Conservation (phyloP, 2,888 invertebrate genomes). For the Teinopalpus imperialis region DNA sequence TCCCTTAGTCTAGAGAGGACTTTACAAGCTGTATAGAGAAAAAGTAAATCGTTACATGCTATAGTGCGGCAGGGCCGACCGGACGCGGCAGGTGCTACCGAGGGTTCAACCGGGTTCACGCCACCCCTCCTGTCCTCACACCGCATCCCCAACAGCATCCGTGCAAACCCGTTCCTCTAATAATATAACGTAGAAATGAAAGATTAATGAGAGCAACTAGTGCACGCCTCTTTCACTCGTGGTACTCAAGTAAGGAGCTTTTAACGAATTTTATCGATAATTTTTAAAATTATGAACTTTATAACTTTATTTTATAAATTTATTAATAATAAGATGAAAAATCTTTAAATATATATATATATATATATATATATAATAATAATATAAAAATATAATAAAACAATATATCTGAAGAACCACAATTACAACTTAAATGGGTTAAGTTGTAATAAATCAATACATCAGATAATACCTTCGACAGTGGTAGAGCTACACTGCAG, state of each 20-base stretch:
- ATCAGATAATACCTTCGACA: too few species aligned
- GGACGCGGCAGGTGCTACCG: slow-evolving; percentile 79
- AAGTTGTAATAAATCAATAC: too few species aligned
- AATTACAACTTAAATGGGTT: too few species aligned
- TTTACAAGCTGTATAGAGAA: slow-evolving; percentile 32
- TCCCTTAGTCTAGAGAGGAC: slow-evolving; percentile 25
- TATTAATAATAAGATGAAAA: too few species aligned
- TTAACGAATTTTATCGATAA: slow-evolving; percentile 26
- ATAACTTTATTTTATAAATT: too few species aligned
- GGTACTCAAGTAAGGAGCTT: slow-evolving; percentile 47
- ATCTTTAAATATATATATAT: too few species aligned
- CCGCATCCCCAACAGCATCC: slow-evolving; percentile 62
- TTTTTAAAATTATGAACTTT: too few species aligned
- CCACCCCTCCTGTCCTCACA: slow-evolving; percentile 43
- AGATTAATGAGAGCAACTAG: slow-evolving; percentile 81
- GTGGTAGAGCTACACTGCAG: too few species aligned
- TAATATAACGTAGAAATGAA: slow-evolving; percentile 81
- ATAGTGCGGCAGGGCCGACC: slow-evolving; percentile 41
- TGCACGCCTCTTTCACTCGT: slow-evolving; percentile 78
- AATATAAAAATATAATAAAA: too few species aligned
- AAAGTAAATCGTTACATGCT: slow-evolving; percentile 35
- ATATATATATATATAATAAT: too few species aligned
- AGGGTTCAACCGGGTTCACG: slow-evolving; percentile 78
- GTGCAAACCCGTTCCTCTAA: slow-evolving; percentile 81
- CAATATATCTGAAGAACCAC: too few species aligned